Base-by-base conservation (phyloP, 1,140 invertebrate genomes). In the Drosophila nigromelanica region DNA sequence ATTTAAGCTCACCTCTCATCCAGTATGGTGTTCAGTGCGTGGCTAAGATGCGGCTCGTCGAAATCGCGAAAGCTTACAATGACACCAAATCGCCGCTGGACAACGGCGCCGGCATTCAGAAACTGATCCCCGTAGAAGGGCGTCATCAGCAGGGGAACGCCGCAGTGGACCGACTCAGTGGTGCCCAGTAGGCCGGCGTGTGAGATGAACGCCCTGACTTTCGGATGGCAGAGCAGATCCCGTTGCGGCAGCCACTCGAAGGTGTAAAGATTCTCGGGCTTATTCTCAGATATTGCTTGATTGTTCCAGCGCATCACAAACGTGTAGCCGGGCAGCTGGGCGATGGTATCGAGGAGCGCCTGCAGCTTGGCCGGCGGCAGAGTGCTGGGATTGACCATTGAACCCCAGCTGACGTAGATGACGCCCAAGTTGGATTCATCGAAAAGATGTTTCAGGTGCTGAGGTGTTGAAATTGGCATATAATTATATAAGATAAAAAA, bases 121-220 rank as follows among this genome's bases (percentile, higher is more conserved):
- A 93, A 93, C 76, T 95, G 95, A 78, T 96, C 96, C 0, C 93
- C 95, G 63, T 94, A 93, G 45, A 96, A 90, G 4, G 96, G 96
- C 68, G 96, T 94, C n/a, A 94, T 93, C 18, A 97, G 89, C 72
- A 96, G 93, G 0, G 96, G 96, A 1, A 96, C 94, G 0, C 94
- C 95, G 78, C 93, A 95, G 74, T 95, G 93, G 45, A 96, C 93
- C 1, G 95, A 94, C 90, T 97, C 96, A n/a, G 94, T 95, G 1
- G 94, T 95, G 7, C 96, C 94, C 72, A 96, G 92, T 43, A 96
- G 93, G 1, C 96, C 96, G 15, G 95, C 95, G 75, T 97, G 96
- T 1, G 95, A 94, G 18, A 96, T 92, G 73, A 96, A 96, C 1
- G 93, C 94, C 59, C 93, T 92, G 0, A 94, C 93, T 76, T 95